Evolutionary conservation across 2,888 invertebrate species (phyloP).

Genomic region (Anodontia alba): DNA sequence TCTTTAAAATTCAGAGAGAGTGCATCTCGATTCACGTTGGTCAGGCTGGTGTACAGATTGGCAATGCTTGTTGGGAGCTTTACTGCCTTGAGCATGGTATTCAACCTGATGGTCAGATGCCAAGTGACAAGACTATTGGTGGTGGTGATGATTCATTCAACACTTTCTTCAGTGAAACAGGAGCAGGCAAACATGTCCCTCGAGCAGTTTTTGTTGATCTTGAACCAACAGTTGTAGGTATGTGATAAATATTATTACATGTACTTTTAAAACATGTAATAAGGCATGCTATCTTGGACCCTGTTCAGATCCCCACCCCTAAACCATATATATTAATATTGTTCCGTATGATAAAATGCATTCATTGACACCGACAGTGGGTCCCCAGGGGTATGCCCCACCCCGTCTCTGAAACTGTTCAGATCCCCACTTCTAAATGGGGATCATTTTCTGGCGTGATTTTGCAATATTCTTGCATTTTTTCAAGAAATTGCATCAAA

Average conservation of each 20-base stretch:
- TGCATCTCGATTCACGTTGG: conserved; percentile 56
- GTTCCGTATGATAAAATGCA: too few species aligned
- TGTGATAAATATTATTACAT: conserved; percentile 71
- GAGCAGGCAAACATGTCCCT: conserved; percentile 97
- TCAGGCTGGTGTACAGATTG: conserved; percentile 57
- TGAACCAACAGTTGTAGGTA: conserved; percentile 97
- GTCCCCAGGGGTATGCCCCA: too few species aligned
- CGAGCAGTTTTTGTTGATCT: conserved; percentile 96
- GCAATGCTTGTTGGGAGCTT: conserved; percentile 58
- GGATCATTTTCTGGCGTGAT: too few species aligned
- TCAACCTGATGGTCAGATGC: conserved; percentile 86
- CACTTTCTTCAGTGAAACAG: conserved; percentile 91
- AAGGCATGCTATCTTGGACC: too few species aligned
- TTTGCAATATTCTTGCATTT: too few species aligned
- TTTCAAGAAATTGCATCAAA: too few species aligned
- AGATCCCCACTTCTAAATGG: too few species aligned
- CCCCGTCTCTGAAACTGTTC: too few species aligned
- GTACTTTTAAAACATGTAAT: too few species aligned
- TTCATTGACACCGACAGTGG: too few species aligned
- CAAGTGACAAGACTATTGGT: conserved; percentile 91
- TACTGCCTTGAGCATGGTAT: conserved; percentile 76
- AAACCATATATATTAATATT: too few species aligned
- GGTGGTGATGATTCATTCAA: conserved; percentile 94
- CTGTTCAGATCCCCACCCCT: too few species aligned
- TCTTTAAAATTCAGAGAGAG: conserved; percentile 43